A percentile compares a stretch with the other conserved stretches of the same genome.
Evolutionary conservation across 2,113 vertebrate species (phyloP).

Genomic region (Halichoeres trimaculatus): DNA sequence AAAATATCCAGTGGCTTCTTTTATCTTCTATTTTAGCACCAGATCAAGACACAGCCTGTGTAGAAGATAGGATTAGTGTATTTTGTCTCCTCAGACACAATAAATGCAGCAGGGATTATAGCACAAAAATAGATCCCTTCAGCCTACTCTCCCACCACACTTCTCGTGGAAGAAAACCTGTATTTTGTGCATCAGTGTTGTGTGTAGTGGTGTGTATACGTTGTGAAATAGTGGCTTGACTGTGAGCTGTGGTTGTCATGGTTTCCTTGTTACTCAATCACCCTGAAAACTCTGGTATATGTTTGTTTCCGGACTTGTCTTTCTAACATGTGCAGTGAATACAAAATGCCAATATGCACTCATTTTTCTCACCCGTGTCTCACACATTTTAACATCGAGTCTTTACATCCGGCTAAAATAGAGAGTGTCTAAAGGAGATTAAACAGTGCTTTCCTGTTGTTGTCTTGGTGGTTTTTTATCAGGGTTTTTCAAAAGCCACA

Average conservation of each 20-base stretch:
- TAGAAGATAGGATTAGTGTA: neutral
- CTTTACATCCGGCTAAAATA: neutral
- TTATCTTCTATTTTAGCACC: neutral
- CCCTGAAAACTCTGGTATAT: neutral
- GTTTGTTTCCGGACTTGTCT: neutral
- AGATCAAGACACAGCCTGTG: neutral
- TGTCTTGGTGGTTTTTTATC: constrained; percentile 22
- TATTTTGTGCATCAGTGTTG: constrained; percentile 3
- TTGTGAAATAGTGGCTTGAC: constrained; percentile 2
- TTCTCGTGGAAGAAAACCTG: neutral
- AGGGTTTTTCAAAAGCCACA: constrained; percentile 6
- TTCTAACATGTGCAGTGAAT: neutral
- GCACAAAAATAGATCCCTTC: neutral
- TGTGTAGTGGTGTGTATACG: constrained; percentile 11
- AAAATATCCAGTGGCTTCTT: neutral
- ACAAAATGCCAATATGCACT: neutral
- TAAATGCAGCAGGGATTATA: neutral
- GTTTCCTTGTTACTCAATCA: constrained; percentile 39
- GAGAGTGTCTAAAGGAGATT: constrained; percentile 40
- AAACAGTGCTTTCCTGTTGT: constrained; percentile 51
- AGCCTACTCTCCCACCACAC: neutral
- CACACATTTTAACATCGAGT: neutral
- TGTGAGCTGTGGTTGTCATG: constrained; percentile 59
- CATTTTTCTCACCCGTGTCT: neutral
- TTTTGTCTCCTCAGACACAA: constrained; percentile 1